Base-by-base conservation (phyloP, 2,113 vertebrate genomes). In the Ammodytes dubius region DNA sequence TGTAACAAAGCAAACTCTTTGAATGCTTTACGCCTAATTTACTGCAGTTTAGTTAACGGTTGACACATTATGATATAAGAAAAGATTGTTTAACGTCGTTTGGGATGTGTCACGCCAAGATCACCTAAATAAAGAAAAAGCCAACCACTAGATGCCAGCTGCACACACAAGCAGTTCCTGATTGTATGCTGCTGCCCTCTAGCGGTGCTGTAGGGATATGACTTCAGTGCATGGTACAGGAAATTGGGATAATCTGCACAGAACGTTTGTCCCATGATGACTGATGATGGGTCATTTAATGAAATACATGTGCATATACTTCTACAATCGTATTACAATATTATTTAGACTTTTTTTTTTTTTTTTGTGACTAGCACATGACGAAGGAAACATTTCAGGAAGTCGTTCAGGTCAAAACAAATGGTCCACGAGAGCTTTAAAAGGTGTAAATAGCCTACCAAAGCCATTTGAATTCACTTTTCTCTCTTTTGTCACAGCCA, bases 131-230 rank as follows among this genome's bases (percentile, higher is more conserved):
- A 13, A 70, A 59, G 11, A 11, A 61, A 11, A 74, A 43, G 47
- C 53, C 39, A 35, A n/a, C 14, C 15, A 2, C 47, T 70, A 19
- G 65, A 5, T 49, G 43, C 59, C 65, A 56, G 40, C 13, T 52
- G 15, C 17, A 17, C 12, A 15, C 63, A 69, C 7, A 35, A 9
- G 14, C 70, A 10, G 17, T 46, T 47, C 15, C 9, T 70, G 7
- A 35, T 14, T 46, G 17, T 4, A 59, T 79, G 61, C 71, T 82
- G 79, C 82, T 82, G 79, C 82, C 85, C 75, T 80, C 85, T 85
- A 79, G 73, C 15, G 4, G 69, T 10, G n/a, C 17, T 19, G 3
- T 45, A 3, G 5, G 49, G 64, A 46, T 14, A 67, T 46, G 15
- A 74, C 15, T 27, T 12, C 27, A 42, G 12, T 15, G 8, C 7